Conservation (phyloP, 2,888 invertebrate species). For the Hemithea aestivaria region DNA sequence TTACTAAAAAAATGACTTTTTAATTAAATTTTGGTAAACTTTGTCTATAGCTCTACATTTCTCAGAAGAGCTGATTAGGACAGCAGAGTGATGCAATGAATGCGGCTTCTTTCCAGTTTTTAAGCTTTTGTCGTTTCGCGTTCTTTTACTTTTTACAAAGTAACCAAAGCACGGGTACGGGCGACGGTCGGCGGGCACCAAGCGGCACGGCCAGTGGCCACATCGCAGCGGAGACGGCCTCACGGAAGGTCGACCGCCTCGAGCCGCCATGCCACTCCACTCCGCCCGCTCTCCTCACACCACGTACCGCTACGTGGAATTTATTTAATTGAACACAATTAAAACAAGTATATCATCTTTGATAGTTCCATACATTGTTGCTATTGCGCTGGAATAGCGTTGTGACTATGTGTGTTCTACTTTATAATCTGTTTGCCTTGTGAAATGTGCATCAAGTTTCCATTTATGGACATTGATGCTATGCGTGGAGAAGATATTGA, state of each 20-base stretch:
- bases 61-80: not conserved
- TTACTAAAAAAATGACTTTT: too few species aligned
- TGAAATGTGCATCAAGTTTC: too few species aligned
- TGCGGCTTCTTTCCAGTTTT: slow-evolving; percentile 22
- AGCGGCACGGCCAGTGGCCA: too few species aligned
- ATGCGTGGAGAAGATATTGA: too few species aligned
- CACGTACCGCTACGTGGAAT: slow-evolving; percentile 70
- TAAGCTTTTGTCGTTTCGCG: slow-evolving; percentile 37
- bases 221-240: slow-evolving; percentile 58
- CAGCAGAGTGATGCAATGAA: slow-evolving; percentile 32
- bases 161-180: too few species aligned
- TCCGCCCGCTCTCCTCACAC: slow-evolving; percentile 36
- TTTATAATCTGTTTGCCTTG: not conserved
- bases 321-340: slow-evolving; percentile 75
- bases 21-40: too few species aligned
- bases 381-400: slow-evolving; percentile 9
- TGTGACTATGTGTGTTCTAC: slow-evolving; percentile 27
- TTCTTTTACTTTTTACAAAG: too few species aligned
- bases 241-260: slow-evolving; percentile 75
- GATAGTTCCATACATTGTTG: slow-evolving; percentile 19
- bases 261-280: slow-evolving; percentile 24
- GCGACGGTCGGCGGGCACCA: slow-evolving; percentile 31
- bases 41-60: too few species aligned
- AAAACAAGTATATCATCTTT: slow-evolving; percentile 60
- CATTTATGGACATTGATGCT: too few species aligned